Conservation (phyloP, 2,888 invertebrate species). For the Nyleta sp. region DNA sequence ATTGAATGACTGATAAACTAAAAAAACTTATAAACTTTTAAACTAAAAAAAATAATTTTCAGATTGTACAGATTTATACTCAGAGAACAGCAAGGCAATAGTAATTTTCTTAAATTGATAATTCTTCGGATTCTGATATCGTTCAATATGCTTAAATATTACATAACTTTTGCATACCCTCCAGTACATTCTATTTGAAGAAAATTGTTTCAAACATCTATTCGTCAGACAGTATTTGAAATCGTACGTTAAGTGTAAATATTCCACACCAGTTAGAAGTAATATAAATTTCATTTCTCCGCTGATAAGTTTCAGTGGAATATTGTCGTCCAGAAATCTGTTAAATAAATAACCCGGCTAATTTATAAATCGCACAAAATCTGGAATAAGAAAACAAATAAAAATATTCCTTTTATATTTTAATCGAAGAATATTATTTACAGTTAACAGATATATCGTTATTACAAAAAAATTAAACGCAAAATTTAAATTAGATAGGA, state of each 20-base stretch:
- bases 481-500: no score
- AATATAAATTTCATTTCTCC: conserved; percentile 14
- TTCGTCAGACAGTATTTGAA: conserved; percentile 13
- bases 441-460: neutral
- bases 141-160: conserved; percentile 22
- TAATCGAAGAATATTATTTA: neutral
- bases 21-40: no score
- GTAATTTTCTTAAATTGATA: conserved; percentile 21
- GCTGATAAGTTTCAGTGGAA: conserved; percentile 3
- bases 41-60: no score
- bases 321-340: neutral
- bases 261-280: conserved; percentile 8
- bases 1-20: no score
- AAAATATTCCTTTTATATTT: neutral
- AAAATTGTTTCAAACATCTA: conserved; percentile 21
- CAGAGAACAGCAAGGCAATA: neutral
- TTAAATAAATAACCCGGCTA: neutral
- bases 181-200: conserved; percentile 7
- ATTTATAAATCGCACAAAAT: no score
- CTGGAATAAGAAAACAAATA: no score
- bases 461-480: neutral
- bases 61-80: neutral
- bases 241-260: neutral
- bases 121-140: conserved; percentile 1
- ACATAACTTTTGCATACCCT: conserved; percentile 1